phyloP scores from a whole-genome alignment of 1,140 invertebrate species.

The Habropoda laboriosa region DNA sequence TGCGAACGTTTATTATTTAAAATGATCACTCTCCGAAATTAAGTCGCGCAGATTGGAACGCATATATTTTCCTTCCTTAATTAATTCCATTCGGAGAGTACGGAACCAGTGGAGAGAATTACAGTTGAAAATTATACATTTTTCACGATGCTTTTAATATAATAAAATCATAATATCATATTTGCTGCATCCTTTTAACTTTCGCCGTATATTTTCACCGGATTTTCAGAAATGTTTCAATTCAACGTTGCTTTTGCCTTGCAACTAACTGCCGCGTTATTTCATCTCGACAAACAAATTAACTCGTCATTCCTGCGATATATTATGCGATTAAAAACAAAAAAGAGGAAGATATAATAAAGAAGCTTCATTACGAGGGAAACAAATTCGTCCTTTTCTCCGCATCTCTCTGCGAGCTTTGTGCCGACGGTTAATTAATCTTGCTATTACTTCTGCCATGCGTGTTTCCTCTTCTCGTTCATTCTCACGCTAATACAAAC shows the following conservation, averaged over 20 bases:
- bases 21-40: neutral
- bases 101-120: neutral
- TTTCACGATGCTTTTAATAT: neutral
- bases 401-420: too few species aligned
- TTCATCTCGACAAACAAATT: neutral
- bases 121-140: neutral
- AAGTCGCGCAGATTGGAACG: neutral
- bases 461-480: neutral
- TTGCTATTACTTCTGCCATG: neutral
- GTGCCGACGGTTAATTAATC: neutral
- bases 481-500: neutral
- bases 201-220: neutral
- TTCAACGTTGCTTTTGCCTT: neutral
- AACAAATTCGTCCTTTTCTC: neutral
- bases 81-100: neutral
- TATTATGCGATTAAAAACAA: neutral
- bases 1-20: neutral
- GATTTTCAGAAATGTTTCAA: neutral
- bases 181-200: neutral
- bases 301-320: neutral
- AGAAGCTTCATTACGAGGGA: neutral
- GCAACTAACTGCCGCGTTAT: neutral
- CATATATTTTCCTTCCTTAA: neutral
- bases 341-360: too few species aligned
- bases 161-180: neutral